Evolutionary conservation across 2,113 vertebrate genomes (phyloP).

Genomic region (Mionectes macconnelli): DNA sequence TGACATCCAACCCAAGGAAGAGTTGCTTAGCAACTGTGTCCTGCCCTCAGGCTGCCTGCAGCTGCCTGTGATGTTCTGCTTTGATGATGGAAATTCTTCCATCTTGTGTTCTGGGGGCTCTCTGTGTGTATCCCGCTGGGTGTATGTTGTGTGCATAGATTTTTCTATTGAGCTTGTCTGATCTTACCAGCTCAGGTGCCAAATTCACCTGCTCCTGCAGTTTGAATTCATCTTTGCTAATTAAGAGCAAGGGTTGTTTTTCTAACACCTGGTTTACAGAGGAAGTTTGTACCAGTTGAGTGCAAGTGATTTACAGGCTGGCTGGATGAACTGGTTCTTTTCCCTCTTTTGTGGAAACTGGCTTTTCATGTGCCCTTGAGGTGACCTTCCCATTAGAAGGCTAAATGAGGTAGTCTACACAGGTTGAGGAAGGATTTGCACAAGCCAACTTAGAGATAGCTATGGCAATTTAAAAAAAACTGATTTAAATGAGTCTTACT

Average conservation of each 20-base stretch:
- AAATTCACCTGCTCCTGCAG: slow-evolving; percentile 6
- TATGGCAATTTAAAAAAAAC: not conserved
- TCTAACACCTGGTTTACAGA: not conserved
- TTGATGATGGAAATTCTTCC: slow-evolving; percentile 66
- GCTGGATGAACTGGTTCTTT: not conserved
- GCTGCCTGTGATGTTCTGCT: slow-evolving; percentile 57
- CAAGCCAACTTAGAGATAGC: not conserved
- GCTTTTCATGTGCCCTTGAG: not conserved
- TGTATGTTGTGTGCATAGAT: slow-evolving; percentile 38
- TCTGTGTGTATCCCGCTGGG: slow-evolving; percentile 42
- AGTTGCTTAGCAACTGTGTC: slow-evolving; percentile 70
- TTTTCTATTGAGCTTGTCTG: slow-evolving; percentile 48
- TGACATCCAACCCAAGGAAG: slow-evolving; percentile 43
- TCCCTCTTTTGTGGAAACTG: not conserved
- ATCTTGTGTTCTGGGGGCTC: slow-evolving; percentile 53
- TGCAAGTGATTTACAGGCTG: not conserved
- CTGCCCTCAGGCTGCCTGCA: slow-evolving; percentile 61
- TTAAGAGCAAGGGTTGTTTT: slow-evolving; percentile 3
- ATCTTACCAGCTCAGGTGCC: slow-evolving; percentile 40
- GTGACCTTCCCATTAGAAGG: not conserved
- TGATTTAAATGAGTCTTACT: not conserved
- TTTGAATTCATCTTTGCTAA: slow-evolving; percentile 35
- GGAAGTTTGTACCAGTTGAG: not conserved
- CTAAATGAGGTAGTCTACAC: not conserved
- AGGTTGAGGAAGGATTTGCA: not conserved